Percentiles rank a stretch among this genome's conserved stretches.
Evolutionary conservation across 2,888 invertebrate genomes (phyloP).

Genomic region (Sphaerophoria rueppellii): DNA sequence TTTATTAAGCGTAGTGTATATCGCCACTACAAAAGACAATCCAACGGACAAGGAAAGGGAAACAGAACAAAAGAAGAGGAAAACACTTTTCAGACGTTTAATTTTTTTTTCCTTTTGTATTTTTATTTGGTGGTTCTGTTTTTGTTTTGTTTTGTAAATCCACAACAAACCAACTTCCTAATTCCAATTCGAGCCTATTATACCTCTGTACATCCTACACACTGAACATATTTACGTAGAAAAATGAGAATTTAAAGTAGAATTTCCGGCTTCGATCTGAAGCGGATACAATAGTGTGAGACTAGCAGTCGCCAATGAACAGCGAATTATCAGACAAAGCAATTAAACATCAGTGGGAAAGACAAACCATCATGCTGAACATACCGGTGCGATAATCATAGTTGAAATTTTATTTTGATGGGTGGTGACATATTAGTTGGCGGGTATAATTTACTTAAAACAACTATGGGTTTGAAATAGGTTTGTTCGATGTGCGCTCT

Average conservation of each 20-base stretch:
- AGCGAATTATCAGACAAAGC: not conserved
- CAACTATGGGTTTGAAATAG: no score
- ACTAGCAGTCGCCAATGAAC: constrained; percentile 20
- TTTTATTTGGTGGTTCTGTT: constrained; percentile 46
- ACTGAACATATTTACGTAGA: constrained; percentile 64
- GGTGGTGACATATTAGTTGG: no score
- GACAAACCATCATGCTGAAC: constrained; percentile 16
- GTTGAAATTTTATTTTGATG: constrained; percentile 46
- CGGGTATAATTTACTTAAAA: no score
- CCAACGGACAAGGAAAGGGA: constrained; percentile 17
- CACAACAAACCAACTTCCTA: constrained; percentile 31
- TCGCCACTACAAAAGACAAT: not conserved
- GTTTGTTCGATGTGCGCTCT: no score
- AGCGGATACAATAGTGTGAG: constrained; percentile 60
- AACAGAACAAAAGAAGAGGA: constrained; percentile 50
- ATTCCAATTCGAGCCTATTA: not conserved
- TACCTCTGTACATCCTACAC: constrained; percentile 30
- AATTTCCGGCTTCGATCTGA: constrained; percentile 77
- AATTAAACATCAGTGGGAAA: constrained; percentile 1
- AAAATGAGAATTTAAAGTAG: constrained; percentile 79
- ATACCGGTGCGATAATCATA: constrained; percentile 50
- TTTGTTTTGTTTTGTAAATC: constrained; percentile 49
- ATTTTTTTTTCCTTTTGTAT: constrained; percentile 13
- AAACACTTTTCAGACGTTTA: constrained; percentile 28
- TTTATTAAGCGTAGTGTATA: not conserved